Percentiles rank a stretch among this genome's conserved stretches.
These are phyloP conservation scores for Mirza zaza DNA, from an alignment of 2,113 vertebrate genomes.

Conservation along the genomic window DNA sequence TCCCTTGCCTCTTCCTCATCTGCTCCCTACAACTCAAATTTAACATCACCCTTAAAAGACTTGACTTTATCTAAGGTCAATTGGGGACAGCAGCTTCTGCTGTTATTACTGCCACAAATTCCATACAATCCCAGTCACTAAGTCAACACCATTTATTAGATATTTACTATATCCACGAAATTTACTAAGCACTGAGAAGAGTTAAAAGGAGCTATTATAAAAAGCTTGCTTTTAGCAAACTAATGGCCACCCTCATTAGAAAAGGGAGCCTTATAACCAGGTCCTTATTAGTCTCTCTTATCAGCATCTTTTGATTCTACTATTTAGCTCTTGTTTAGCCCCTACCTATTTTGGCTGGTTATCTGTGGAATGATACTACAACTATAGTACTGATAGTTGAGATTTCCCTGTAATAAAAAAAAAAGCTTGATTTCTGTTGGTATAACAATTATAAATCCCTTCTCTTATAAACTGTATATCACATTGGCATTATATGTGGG, in stretches of 20 bases:
- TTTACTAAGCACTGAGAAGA: conserved; percentile 15
- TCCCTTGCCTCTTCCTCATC: conserved; percentile 17
- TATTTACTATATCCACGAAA: background rate
- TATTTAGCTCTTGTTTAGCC: background rate
- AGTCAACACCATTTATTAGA: background rate
- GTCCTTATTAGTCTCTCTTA: background rate
- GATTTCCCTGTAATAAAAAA: background rate
- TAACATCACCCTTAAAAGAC: background rate
- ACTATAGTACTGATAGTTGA: background rate
- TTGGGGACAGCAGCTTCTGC: background rate
- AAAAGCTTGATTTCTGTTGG: background rate
- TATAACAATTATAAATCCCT: background rate
- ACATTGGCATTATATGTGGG: background rate
- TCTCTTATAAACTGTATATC: background rate
- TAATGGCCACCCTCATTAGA: background rate
- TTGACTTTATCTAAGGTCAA: background rate
- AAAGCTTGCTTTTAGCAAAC: conserved; percentile 6
- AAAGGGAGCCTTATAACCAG: background rate
- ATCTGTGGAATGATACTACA: background rate
- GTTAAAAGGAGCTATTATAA: background rate
- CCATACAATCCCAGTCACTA: background rate
- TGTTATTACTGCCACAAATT: background rate
- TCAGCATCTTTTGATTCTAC: background rate
- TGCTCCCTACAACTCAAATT: background rate
- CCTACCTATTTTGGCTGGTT: background rate